phyloP scores from a whole-genome alignment of 2,888 invertebrate species.

The Eilema caniola region DNA sequence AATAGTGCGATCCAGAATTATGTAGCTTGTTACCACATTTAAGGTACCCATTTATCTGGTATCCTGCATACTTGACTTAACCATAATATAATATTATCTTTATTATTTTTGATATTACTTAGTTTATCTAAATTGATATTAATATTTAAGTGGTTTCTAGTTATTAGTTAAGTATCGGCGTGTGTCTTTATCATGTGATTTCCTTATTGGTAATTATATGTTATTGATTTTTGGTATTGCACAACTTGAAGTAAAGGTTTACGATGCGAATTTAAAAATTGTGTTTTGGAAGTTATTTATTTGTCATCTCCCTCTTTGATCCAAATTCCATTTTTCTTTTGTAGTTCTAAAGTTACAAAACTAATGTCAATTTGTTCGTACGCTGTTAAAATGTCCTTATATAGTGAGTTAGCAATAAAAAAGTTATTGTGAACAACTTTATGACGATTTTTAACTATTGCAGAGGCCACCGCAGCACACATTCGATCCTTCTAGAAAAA shows the following conservation, averaged over 20 bases:
- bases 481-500: not conserved
- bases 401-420: not conserved
- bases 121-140: constrained; percentile 19
- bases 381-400: not conserved
- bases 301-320: not conserved
- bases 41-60: not conserved
- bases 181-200: constrained; percentile 10
- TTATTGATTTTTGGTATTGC: not conserved
- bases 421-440: not conserved
- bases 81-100: constrained; percentile 20
- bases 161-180: not conserved
- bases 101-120: constrained; percentile 22
- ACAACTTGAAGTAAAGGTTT: not conserved
- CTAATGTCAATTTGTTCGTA: not conserved
- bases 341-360: not conserved
- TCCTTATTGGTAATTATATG: not conserved
- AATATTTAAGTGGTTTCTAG: constrained; percentile 17
- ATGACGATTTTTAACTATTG: not conserved
- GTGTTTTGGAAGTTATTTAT: not conserved
- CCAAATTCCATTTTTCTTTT: too few species aligned
- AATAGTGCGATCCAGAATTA: not conserved
- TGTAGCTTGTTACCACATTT: not conserved
- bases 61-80: not conserved
- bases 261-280: not conserved
- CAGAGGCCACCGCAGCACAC: not conserved